Base-by-base conservation (phyloP, 2,113 vertebrate genomes). In the Baryphthengus martii region DNA sequence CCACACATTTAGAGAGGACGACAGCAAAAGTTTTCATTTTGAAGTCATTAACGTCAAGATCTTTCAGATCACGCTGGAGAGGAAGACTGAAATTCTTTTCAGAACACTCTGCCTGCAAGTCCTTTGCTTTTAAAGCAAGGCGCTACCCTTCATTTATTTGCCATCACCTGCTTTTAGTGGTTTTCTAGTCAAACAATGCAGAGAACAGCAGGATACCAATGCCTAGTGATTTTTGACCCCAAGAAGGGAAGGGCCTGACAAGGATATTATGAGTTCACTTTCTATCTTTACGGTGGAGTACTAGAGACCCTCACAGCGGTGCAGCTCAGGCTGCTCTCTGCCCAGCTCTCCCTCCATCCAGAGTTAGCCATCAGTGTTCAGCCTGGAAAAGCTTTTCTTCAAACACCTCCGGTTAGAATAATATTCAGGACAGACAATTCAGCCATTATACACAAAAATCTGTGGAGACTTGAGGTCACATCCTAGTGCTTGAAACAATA, bases 1-100 rank as follows among this genome's bases (percentile, higher is more conserved):
- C 11, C 50, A 62, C 39, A 17, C 1, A 0, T 66, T 70, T 58
- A 33, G 26, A 81, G 65, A 72, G 50, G 23, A 88, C 0, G 1
- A 50, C 76, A 58, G 20, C 50, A 31, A 4, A 33, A 62, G 9
- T 5, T 75, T 66, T 33, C 29, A 44, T 15, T 86, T 62, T 62
- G 29, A 70, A 50, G 59, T 15, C 76, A 80, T 6, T 28, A 82
- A 52, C 20, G 62, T 45, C 50, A 59, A 52, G 35, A 63, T n/a
- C 56, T 66, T 70, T 67, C 45, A n/a, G 52, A 42, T 15, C 19
- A 6, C 10, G 58, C 62, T 49, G 78, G 25, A 53, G 82, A 67
- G 37, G 23, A 88, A 65, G 49, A 7, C 40, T 58, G 33, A 56
- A 58, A 24, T 4, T 29, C 7, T 37, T 62, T 24, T 65, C 49